phyloP scores from a whole-genome alignment of 2,888 invertebrate genomes.

The Ectemnius lituratus region DNA sequence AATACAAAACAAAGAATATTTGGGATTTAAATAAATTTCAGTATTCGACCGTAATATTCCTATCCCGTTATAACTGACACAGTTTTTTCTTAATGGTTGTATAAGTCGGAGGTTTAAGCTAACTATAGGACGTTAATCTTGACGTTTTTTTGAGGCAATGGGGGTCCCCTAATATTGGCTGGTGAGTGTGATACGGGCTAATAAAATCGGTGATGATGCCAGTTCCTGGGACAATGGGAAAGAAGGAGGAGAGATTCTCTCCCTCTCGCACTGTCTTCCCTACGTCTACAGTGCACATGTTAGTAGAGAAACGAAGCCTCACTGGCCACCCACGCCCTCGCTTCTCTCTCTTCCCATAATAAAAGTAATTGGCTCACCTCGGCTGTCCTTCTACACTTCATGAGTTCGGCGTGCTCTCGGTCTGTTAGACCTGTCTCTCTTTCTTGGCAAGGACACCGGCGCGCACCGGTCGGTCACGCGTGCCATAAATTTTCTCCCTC shows the following conservation, averaged over 20 bases:
- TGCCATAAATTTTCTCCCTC: conserved; percentile 15
- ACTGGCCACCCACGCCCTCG: background rate
- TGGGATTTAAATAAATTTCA: too few relatives aligned
- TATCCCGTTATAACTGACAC: too few relatives aligned
- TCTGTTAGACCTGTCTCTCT: too few relatives aligned
- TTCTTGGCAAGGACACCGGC: conserved; percentile 18
- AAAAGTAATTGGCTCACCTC: conserved; percentile 64
- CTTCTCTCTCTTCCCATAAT: conserved; percentile 51
- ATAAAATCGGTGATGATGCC: conserved; percentile 59
- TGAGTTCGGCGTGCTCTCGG: background rate
- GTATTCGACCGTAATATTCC: too few relatives aligned
- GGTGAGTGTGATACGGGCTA: conserved; percentile 61
- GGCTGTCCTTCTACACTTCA: conserved; percentile 17
- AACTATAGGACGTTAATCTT: too few relatives aligned
- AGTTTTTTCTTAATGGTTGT: too few relatives aligned
- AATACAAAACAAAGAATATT: too few relatives aligned
- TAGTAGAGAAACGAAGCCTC: background rate
- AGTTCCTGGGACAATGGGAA: background rate
- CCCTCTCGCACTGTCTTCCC: conserved; percentile 36
- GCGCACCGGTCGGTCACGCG: background rate
- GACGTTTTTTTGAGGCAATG: too few relatives aligned
- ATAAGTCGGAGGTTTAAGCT: too few relatives aligned
- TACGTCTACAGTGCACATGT: too few relatives aligned
- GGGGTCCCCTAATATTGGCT: conserved; percentile 56
- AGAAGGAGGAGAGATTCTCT: background rate